Base-by-base conservation (phyloP, 2,113 vertebrate species). In the Rhynchomys soricoides region DNA sequence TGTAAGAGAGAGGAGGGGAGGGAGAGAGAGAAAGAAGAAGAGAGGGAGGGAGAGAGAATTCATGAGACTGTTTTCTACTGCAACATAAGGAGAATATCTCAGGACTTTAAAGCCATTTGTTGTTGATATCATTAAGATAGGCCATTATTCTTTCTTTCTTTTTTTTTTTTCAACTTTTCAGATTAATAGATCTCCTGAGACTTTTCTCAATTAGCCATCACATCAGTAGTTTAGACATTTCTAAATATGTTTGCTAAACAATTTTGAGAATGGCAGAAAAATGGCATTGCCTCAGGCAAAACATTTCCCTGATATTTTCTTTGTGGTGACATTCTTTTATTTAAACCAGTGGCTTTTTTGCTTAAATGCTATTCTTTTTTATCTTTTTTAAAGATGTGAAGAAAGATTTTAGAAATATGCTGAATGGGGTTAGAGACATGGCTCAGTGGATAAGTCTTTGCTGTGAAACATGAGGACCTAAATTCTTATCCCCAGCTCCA, bases 211-310 rank as follows among this genome's bases (percentile, higher is more conserved):
- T 92, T 95, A 91, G 64, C 34, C 43, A 70, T 89, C 45, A 50
- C 26, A 40, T 95, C 71, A 87, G 81, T 92, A 85, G 68, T 94
- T 90, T 78, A 86, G 24, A 78, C 26, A 95, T 96, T 91, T 34
- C 52, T 95, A 85, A 95, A 93, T 92, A 96, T 50, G 43, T 92
- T 96, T 81, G 34, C 93, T 94, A 93, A 92, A 96, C 66, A 95
- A 86, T 92, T 93, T 52, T 93, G 59, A 95, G 70, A 87, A 26
- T 59, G 52, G 24, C 26, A 59, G 50, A 94, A 79, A 83, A 92
- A 86, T 40, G 70, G 70, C 16, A 64, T 64, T 81, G 81, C 83
- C 31, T 29, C 34, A n/a, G 59, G 91, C 55, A 89, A 87, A 93
- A 79, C 6, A 13, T 87, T 37, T 75, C 40, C 82, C 70, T 75